phyloP scores from a whole-genome alignment of 2,888 invertebrate species.

The Chamaedrilus cognettii region DNA sequence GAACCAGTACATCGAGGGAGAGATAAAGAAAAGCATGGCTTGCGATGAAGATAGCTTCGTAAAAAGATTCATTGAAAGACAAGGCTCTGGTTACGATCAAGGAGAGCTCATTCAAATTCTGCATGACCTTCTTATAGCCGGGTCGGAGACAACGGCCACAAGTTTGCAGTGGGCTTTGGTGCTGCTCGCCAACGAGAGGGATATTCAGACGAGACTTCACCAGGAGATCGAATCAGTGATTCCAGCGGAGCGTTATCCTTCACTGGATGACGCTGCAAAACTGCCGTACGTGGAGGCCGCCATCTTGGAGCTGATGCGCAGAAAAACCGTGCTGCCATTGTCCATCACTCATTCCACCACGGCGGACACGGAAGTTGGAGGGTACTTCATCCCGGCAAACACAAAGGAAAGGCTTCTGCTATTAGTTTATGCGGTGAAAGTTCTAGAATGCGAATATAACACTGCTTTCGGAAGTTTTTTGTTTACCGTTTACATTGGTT shows the following conservation, averaged over 20 bases:
- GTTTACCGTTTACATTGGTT: too few relatives aligned
- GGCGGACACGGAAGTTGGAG: neutral
- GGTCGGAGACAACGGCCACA: conserved; percentile 50
- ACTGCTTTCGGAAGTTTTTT: too few relatives aligned
- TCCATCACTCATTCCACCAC: neutral
- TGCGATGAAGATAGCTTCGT: conserved; percentile 6
- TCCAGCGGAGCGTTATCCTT: neutral
- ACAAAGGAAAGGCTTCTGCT: neutral
- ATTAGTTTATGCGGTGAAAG: too few relatives aligned
- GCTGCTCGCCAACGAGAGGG: conserved; percentile 46
- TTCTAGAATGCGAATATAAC: too few relatives aligned
- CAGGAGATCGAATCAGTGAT: conserved; percentile 41
- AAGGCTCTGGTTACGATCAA: neutral
- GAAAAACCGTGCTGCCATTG: neutral
- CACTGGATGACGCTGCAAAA: neutral
- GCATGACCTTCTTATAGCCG: conserved; percentile 37
- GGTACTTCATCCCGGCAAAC: conserved; percentile 2
- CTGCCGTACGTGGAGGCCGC: conserved; percentile 9
- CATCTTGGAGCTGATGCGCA: neutral
- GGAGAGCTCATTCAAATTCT: neutral
- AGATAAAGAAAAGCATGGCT: neutral
- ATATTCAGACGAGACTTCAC: conserved; percentile 46
- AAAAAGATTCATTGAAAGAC: neutral
- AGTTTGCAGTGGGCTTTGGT: conserved; percentile 51
- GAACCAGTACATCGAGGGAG: neutral